Base-by-base conservation (phyloP, 2,113 vertebrate species). In the Spea bombifrons region DNA sequence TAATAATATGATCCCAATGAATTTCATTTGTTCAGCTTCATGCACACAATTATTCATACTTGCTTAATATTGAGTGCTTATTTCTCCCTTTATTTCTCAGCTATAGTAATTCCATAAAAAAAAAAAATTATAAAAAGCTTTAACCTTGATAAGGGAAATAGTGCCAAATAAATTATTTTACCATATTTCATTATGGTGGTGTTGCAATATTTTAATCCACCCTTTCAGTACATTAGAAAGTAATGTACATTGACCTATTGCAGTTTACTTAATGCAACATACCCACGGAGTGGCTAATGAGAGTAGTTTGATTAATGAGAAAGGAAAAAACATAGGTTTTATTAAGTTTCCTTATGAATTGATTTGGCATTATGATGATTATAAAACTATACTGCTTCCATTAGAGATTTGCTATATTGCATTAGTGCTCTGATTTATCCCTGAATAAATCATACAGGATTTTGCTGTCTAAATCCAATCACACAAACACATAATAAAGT, bases 391-490 rank as follows among this genome's bases (percentile, higher is more conserved):
- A 77, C 61, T 7, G 8, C 57, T 63, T 77, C 53, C 43, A 61
- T 70, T 69, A 49, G 44, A 77, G 75, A 77, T 70, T 70, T 77
- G 68, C 63, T 77, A 50, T 63, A 71, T 70, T 67, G 64, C 49
- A 75, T 75, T 67, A 67, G 63, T 55, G 30, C 66, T 53, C 44
- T 67, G 46, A 4, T n/a, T 45, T 13, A 43, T 59, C 46, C 10
- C 16, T 71, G 66, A 71, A 70, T 77, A 77, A 63, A 77, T 77
- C 66, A 68, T 48, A 46, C 8, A 6, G 30, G 64, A 76, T 68
- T 69, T 76, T 57, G 73, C 43, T 76, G 64, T 69, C 75, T 59
- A 52, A 76, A 69, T 68, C 65, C 67, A 66, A 68, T 59, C 43
- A 63, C 48, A 52, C 17, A 30, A 76, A 59, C 75, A 68, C 52